Evolutionary conservation across 2,797 vertebrate genomes (phyloP).

Genomic region (Nothura maculosa): DNA sequence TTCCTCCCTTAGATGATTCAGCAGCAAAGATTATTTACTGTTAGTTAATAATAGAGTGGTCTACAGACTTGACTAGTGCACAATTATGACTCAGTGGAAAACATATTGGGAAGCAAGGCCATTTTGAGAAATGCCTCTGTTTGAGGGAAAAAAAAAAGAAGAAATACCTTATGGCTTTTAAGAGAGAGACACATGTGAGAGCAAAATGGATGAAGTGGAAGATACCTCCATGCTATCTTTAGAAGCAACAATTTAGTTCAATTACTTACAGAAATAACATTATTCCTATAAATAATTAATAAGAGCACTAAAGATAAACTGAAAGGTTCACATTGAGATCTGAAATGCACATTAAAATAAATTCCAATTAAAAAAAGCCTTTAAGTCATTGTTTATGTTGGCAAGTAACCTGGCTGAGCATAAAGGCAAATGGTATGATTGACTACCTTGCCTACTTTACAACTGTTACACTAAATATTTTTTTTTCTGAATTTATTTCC

Average conservation of each 20-base stretch:
- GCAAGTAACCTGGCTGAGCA: slow-evolving; percentile 38
- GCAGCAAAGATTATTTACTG: slow-evolving; percentile 13
- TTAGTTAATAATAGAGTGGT: neutral
- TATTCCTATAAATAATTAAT: neutral
- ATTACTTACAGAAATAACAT: slow-evolving; percentile 31
- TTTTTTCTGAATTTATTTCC: slow-evolving; percentile 57
- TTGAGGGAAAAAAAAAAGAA: neutral
- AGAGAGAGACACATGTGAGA: rapidly evolving
- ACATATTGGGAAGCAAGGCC: neutral
- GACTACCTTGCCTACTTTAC: slow-evolving; percentile 62
- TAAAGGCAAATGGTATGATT: slow-evolving; percentile 57
- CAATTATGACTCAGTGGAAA: neutral
- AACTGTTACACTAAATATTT: slow-evolving; percentile 47
- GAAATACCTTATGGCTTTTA: neutral
- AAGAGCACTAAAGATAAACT: slow-evolving; percentile 36
- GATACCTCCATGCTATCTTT: neutral
- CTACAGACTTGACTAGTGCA: neutral
- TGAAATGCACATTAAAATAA: slow-evolving; percentile 2
- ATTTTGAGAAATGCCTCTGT: neutral
- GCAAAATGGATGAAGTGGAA: neutral
- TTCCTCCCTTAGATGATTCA: slow-evolving; percentile 10
- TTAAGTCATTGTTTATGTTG: slow-evolving; percentile 64
- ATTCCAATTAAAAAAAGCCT: slow-evolving; percentile 42
- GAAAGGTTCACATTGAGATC: slow-evolving; percentile 41
- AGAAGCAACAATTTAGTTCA: neutral